Evolutionary conservation across 2,888 invertebrate genomes (phyloP).

Genomic region (Epinotia demarniana): DNA sequence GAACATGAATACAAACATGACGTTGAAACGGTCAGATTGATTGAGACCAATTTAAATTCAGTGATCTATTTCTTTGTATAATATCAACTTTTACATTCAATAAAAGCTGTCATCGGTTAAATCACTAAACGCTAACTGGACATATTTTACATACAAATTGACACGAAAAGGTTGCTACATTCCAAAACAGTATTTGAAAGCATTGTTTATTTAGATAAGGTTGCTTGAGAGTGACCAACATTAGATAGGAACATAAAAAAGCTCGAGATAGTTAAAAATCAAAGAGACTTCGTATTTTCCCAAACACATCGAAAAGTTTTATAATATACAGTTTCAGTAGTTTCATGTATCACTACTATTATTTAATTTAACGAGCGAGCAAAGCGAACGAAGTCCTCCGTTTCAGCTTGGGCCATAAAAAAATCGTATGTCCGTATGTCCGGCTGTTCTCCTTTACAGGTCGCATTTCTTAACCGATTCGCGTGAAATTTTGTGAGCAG

Average conservation of each 20-base stretch:
- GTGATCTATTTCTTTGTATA: constrained; percentile 64
- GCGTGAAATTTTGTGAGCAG: too few relatives aligned
- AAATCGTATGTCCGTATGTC: too few relatives aligned
- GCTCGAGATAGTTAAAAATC: not conserved
- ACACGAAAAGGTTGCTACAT: constrained; percentile 73
- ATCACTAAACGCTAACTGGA: constrained; percentile 58
- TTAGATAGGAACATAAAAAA: not conserved
- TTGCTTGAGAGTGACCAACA: not conserved
- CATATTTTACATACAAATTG: constrained; percentile 62
- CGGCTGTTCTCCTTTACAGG: too few relatives aligned
- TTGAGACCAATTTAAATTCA: constrained; percentile 59
- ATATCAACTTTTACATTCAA: constrained; percentile 70
- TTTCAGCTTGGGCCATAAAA: too few relatives aligned
- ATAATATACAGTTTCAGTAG: too few relatives aligned
- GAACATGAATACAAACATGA: constrained; percentile 55
- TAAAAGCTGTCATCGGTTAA: constrained; percentile 63
- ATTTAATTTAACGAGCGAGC: too few relatives aligned
- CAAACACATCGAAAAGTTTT: not conserved
- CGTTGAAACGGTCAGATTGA: constrained; percentile 48
- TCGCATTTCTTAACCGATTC: too few relatives aligned
- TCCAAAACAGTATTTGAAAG: constrained; percentile 72
- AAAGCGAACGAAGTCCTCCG: too few relatives aligned
- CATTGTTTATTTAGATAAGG: constrained; percentile 70
- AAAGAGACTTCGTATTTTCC: not conserved
- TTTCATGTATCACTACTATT: too few relatives aligned